A percentile compares a stretch with the other conserved stretches of the same genome.
Conservation (phyloP, 1,140 invertebrate species). For the Macrobrachium nipponense region DNA sequence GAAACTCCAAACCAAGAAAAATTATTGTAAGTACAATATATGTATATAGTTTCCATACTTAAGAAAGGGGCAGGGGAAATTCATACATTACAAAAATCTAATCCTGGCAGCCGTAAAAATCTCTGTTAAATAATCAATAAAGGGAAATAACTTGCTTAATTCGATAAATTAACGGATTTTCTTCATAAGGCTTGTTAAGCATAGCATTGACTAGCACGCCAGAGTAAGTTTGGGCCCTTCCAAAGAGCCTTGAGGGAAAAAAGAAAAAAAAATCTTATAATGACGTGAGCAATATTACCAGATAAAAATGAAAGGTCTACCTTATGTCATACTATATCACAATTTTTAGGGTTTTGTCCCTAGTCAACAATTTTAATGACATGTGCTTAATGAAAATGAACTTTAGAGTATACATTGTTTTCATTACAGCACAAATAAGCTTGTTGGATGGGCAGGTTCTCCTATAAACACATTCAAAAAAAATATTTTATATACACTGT, state of each 20-base stretch:
- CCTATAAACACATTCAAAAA: too few relatives aligned
- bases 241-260: too few relatives aligned
- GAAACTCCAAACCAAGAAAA: too few relatives aligned
- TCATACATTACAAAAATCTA: too few relatives aligned
- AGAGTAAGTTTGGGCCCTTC: neutral
- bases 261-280: too few relatives aligned
- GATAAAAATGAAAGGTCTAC: constrained; percentile 12
- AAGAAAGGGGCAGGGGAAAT: too few relatives aligned
- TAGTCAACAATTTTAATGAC: constrained; percentile 18
- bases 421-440: too few relatives aligned
- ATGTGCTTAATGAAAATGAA: constrained; percentile 39
- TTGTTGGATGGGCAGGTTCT: too few relatives aligned
- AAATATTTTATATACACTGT: too few relatives aligned
- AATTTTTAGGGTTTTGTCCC: constrained; percentile 20
- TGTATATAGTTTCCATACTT: too few relatives aligned
- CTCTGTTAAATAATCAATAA: neutral
- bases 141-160: neutral
- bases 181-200: constrained; percentile 54
- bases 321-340: constrained; percentile 36
- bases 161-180: neutral
- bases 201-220: constrained; percentile 55
- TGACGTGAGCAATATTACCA: neutral
- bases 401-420: neutral
- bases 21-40: too few relatives aligned
- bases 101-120: neutral